Percentiles rank a stretch among this genome's conserved stretches.
phyloP scores from a whole-genome alignment of 2,113 vertebrate species.

The Corythoichthys haematopterus region DNA sequence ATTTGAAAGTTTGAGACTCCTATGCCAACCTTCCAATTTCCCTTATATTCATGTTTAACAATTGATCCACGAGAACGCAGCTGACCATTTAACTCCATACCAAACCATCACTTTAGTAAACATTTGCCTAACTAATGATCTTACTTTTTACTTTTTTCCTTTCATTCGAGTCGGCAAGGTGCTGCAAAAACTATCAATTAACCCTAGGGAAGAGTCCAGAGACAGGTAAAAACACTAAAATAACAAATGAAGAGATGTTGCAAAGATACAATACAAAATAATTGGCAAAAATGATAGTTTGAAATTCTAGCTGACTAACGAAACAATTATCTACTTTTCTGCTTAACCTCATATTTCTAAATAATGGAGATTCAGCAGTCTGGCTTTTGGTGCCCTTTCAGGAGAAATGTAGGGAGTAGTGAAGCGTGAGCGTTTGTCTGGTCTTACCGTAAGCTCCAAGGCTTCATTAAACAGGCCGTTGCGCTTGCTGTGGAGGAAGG shows the following conservation, averaged over 20 bases:
- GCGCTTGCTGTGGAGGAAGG: slow-evolving; percentile 92
- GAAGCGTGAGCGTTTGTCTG: slow-evolving; percentile 1
- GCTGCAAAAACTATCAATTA: too few relatives aligned
- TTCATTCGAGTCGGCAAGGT: neutral
- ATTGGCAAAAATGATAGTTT: neutral
- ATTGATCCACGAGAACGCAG: too few relatives aligned
- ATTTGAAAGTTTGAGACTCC: neutral
- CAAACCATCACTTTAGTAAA: neutral
- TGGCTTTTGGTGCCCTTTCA: neutral
- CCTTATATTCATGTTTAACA: neutral
- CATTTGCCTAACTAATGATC: neutral
- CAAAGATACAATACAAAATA: neutral
- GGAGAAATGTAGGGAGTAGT: neutral
- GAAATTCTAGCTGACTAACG: slow-evolving; percentile 9
- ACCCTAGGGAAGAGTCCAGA: too few relatives aligned
- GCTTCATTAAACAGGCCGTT: slow-evolving; percentile 94
- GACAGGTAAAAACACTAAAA: too few relatives aligned
- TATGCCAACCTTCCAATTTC: neutral
- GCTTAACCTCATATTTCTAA: neutral
- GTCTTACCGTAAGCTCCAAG: slow-evolving; percentile 86
- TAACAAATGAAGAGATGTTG: neutral
- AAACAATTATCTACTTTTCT: neutral
- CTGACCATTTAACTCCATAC: neutral
- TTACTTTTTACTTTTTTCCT: neutral
- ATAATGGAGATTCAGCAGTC: slow-evolving; percentile 2